phyloP scores from a whole-genome alignment of 2,113 vertebrate species.

The Saimiri boliviensis region DNA sequence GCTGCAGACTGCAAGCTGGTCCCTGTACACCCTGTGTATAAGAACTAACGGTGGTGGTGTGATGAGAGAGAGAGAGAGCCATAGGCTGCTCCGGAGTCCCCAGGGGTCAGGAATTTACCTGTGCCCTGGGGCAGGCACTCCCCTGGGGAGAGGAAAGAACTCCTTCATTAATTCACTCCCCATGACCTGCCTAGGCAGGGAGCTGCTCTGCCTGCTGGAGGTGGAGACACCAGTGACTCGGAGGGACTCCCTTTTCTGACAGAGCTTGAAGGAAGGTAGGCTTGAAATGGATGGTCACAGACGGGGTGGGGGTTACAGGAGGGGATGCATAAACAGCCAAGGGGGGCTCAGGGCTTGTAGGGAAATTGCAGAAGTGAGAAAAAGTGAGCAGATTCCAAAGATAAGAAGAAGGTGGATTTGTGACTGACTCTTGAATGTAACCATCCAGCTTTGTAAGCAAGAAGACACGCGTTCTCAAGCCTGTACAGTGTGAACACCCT shows the following conservation, averaged over 20 bases:
- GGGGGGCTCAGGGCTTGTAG: not conserved
- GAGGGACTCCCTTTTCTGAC: not conserved
- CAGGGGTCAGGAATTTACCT: not conserved
- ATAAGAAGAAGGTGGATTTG: not conserved
- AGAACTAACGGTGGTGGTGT: not conserved
- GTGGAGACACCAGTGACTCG: not conserved
- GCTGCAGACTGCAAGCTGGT: not conserved
- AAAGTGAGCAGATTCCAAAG: not conserved
- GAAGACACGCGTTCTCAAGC: not conserved
- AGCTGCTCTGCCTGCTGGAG: not conserved
- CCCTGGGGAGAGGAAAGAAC: not conserved
- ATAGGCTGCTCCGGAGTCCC: not conserved
- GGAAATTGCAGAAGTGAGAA: not conserved
- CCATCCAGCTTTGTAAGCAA: not conserved
- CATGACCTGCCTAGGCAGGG: not conserved
- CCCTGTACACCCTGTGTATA: not conserved
- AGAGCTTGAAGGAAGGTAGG: not conserved
- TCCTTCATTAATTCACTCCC: not conserved
- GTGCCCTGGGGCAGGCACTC: not conserved
- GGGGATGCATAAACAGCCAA: not conserved
- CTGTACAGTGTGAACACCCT: accelerated
- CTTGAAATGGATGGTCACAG: not conserved
- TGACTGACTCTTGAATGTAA: not conserved
- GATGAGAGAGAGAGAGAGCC: not conserved
- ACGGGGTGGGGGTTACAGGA: not conserved